Conservation (phyloP, 1,140 invertebrate species). For the Metopolophium dirhodum region DNA sequence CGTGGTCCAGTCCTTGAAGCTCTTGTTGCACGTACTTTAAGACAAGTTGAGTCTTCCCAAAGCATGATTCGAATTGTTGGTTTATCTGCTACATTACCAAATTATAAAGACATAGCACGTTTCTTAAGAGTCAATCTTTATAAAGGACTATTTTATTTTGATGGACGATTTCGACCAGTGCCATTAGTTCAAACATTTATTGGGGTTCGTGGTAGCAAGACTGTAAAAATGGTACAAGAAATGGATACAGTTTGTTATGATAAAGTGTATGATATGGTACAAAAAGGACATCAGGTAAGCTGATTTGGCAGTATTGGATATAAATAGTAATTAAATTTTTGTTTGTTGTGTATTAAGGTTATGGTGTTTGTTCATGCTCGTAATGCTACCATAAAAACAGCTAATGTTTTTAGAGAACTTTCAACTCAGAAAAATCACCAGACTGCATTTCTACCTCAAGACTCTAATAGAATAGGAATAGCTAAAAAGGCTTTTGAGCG, state of each 20-base stretch:
- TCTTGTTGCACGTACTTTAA: slow-evolving; percentile 91
- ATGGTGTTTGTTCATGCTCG: slow-evolving; percentile 99
- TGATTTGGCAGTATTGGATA: not conserved
- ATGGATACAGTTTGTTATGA: slow-evolving; percentile 96
- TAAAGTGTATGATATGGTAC: slow-evolving; percentile 86
- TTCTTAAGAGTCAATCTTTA: slow-evolving; percentile 94
- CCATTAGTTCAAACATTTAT: slow-evolving; percentile 92
- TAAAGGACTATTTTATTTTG: slow-evolving; percentile 96
- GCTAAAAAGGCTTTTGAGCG: slow-evolving; percentile 73
- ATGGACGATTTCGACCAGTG: slow-evolving; percentile 94
- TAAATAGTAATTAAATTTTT: not conserved
- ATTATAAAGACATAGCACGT: slow-evolving; percentile 94
- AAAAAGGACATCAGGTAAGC: slow-evolving; percentile 83
- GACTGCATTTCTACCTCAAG: slow-evolving; percentile 73
- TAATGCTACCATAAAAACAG: slow-evolving; percentile 91
- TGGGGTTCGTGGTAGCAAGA: slow-evolving; percentile 83
- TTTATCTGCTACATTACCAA: slow-evolving; percentile 95
- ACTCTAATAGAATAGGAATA: slow-evolving; percentile 68
- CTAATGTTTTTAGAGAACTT: slow-evolving; percentile 78
- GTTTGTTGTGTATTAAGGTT: slow-evolving; percentile 67
- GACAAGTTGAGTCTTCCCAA: slow-evolving; percentile 93
- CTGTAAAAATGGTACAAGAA: slow-evolving; percentile 78
- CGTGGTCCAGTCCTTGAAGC: slow-evolving; percentile 97
- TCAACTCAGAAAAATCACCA: slow-evolving; percentile 77
- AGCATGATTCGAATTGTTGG: slow-evolving; percentile 98